phyloP scores from a whole-genome alignment of 2,797 vertebrate genomes.

The Sus cebifrons region DNA sequence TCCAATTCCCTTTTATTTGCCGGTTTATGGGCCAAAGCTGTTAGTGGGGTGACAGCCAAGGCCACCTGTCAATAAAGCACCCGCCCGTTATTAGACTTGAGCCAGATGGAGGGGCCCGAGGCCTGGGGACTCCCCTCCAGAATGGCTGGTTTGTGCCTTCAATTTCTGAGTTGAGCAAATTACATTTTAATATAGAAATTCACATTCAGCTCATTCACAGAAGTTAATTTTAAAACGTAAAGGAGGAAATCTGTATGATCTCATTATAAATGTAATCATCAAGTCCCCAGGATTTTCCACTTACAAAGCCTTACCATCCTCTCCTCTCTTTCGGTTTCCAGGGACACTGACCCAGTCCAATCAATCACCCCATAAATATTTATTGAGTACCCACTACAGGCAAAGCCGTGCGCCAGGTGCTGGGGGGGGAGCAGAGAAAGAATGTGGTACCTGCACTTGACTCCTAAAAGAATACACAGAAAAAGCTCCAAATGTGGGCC shows the following conservation, averaged over 20 bases:
- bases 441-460: not conserved
- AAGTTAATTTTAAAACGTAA: not conserved
- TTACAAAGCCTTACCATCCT: not conserved
- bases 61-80: not conserved
- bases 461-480: too few relatives aligned
- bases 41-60: not conserved
- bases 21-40: not conserved
- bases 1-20: not conserved
- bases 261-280: not conserved
- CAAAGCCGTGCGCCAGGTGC: not conserved
- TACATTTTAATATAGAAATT: constrained; percentile 49
- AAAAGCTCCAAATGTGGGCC: not conserved
- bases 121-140: not conserved
- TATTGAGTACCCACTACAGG: not conserved
- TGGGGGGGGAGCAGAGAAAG: not conserved
- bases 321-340: constrained; percentile 20
- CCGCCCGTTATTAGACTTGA: not conserved
- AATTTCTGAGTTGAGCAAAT: constrained; percentile 16
- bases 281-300: not conserved
- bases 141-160: not conserved
- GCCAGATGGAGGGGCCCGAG: not conserved
- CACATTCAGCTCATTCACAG: not conserved
- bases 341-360: not conserved
- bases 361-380: not conserved
- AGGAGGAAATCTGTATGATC: not conserved